Conservation (phyloP, 2,888 invertebrate genomes). For the Plebejus melissa region DNA sequence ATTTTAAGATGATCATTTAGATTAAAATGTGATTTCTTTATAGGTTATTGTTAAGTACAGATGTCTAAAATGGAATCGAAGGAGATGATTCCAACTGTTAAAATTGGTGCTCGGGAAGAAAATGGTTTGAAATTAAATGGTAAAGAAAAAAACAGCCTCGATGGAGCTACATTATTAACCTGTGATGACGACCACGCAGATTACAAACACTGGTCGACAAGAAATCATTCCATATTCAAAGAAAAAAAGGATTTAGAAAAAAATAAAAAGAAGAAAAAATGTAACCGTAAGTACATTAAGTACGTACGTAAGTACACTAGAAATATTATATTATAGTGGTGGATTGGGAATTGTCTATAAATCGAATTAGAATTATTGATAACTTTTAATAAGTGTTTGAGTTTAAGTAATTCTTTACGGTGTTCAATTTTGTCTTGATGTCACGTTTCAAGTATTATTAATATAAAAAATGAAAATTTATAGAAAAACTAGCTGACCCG, state of each 20-base stretch:
- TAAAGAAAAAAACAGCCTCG: not conserved
- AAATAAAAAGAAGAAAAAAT: constrained; percentile 4
- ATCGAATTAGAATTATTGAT: too few species aligned
- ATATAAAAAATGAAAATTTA: too few species aligned
- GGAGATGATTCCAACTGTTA: constrained; percentile 8
- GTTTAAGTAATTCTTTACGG: too few species aligned
- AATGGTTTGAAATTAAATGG: not conserved
- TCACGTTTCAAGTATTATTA: too few species aligned
- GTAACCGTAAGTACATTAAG: not conserved
- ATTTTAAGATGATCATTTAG: not conserved
- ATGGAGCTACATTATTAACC: not conserved
- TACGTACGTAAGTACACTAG: too few species aligned
- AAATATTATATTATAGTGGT: too few species aligned
- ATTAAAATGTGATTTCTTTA: not conserved
- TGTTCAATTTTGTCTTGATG: too few species aligned
- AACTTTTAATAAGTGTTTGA: too few species aligned
- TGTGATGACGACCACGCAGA: not conserved
- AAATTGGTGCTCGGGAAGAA: constrained; percentile 1
- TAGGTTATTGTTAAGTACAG: not conserved
- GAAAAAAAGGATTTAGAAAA: constrained; percentile 5
- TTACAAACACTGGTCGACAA: not conserved
- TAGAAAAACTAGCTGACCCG: too few species aligned
- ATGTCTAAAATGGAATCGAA: not conserved
- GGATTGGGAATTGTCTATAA: too few species aligned
- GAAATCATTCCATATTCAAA: not conserved